Evolutionary conservation across 2,888 invertebrate species (phyloP), one percentile per base, ranked within the genome.

Genomic region (Agelastica alni): DNA sequence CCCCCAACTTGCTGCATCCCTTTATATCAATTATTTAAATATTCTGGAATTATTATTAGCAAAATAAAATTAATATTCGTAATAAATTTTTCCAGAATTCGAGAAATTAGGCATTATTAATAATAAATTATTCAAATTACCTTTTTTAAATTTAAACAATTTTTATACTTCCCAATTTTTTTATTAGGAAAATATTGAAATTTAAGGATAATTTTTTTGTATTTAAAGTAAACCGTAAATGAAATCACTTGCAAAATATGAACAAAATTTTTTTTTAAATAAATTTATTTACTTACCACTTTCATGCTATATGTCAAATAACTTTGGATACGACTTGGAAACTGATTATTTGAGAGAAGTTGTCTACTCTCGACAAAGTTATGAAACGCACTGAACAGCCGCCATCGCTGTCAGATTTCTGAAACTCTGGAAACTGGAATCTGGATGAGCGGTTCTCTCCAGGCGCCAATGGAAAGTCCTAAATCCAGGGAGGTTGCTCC

Each of bases 321-420:
- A 39, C 17, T 18, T n/a, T 18, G 10, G 10, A 12, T 20, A 22
- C 43, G 43, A 30, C 14, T 30, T 17, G 10, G 16, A 17, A 31
- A 30, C 16, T 6, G 5, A n/a, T 7, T 10, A 6, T 10, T 20
- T 10, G 14, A 16, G 0, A 16, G 3, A 5, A 14, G 22, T 7
- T 28, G 30, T 39, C 51, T 36, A 20, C 30, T 16, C 36, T 10
- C 22, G 16, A 6, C 43, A 9, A 37, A 26, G 31, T 20, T 45
- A 10, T n/a, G 22, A 36, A 32, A 51, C 46, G 46, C 51, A 56
- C 55, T 56, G 55, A 51, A 56, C 46, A 20, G 43, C 46, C 51
- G 55, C 45, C 49, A 37, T 47, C 26, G 14, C 47, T 28, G 36
- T 37, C 36, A 47, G 47, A 47, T 47, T 47, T 32, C 18, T 32